Percentiles rank a stretch among this genome's conserved stretches.
These are phyloP conservation scores for Pelmatolapia mariae DNA, from an alignment of 2,113 vertebrate species.

Conservation along the genomic window DNA sequence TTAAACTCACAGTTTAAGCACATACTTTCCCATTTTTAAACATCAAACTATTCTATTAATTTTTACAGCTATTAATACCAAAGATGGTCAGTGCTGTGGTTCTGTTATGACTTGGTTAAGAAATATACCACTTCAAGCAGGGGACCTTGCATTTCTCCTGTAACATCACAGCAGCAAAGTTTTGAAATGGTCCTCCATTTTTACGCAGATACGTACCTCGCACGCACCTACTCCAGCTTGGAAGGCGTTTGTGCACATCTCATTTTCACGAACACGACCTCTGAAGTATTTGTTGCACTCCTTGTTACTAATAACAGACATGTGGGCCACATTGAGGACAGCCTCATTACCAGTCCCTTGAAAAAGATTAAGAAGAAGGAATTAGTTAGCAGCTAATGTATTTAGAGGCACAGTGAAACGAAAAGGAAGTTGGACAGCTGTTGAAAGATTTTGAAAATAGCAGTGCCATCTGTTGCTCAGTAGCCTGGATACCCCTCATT, in stretches of 20 bases:
- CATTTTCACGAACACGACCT: conserved; percentile 80
- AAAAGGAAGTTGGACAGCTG: conserved; percentile 27
- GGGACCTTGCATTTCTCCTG: not conserved
- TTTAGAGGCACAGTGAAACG: not conserved
- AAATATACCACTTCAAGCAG: not conserved
- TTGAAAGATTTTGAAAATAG: conserved; percentile 18
- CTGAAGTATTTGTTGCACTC: conserved; percentile 81
- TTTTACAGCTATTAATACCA: not conserved
- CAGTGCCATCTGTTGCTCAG: conserved; percentile 36
- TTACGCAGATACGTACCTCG: conserved; percentile 73
- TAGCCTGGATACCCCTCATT: not conserved
- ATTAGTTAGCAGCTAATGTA: not conserved
- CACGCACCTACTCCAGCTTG: conserved; percentile 81
- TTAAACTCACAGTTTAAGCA: not conserved
- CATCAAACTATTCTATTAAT: not conserved
- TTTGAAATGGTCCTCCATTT: not conserved
- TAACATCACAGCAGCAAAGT: not conserved
- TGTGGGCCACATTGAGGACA: conserved; percentile 81
- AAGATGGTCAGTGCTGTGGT: not conserved
- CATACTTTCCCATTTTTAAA: not conserved
- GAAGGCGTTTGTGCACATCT: conserved; percentile 87
- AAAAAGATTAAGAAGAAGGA: not conserved
- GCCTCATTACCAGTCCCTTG: conserved; percentile 77
- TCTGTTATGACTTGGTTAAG: not conserved
- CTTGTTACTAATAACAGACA: conserved; percentile 79